phyloP scores from a whole-genome alignment of 2,113 vertebrate genomes.

The Colius striatus region DNA sequence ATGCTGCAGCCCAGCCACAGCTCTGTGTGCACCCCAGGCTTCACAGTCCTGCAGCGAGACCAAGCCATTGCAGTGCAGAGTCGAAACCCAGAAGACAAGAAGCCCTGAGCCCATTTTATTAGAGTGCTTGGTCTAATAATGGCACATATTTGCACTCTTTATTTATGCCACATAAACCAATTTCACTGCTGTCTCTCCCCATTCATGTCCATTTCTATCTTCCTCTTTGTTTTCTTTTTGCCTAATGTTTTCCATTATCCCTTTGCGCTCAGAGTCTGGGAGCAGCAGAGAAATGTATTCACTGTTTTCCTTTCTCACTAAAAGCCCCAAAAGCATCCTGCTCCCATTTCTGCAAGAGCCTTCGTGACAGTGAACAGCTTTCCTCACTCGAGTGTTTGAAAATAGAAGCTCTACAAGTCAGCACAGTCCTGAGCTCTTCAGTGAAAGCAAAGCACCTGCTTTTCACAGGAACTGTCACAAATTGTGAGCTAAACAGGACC shows the following conservation, averaged over 20 bases:
- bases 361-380: background rate
- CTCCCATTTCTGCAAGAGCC: background rate
- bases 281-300: background rate
- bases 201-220: background rate
- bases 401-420: background rate
- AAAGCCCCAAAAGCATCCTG: background rate
- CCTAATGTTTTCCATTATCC: background rate
- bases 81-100: background rate
- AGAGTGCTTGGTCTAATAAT: background rate
- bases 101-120: background rate
- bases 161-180: background rate
- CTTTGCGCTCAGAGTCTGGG: background rate
- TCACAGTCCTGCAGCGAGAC: background rate
- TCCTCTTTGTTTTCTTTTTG: background rate
- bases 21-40: too few relatives aligned
- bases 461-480: background rate
- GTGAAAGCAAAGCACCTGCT: background rate
- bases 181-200: background rate
- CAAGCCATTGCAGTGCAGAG: background rate
- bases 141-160: background rate
- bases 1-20: background rate
- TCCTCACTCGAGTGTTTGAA: background rate
- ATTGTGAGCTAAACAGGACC: background rate
- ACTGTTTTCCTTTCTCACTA: background rate
- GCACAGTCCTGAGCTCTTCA: background rate